Evolutionary conservation across 2,888 invertebrate genomes (phyloP), one percentile per base, ranked within the genome.

Genomic region (Andrena flavipes): DNA sequence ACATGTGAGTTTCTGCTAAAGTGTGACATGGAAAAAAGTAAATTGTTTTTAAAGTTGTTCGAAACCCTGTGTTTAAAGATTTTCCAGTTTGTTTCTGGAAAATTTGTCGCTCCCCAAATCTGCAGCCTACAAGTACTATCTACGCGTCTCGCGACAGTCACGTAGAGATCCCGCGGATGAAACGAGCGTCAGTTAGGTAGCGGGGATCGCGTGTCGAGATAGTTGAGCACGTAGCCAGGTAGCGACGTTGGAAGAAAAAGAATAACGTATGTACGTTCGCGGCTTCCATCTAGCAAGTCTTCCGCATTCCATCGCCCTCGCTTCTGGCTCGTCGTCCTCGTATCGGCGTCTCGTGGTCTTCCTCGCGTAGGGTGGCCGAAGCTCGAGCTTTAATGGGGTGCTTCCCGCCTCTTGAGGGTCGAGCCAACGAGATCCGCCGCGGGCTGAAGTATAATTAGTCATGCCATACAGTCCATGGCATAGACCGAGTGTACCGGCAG

Each of bases 381-480:
- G 86, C 89, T 84, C 74, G 84, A 85, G 90, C 83, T 90, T 91
- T 90, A 91, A 91, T 91, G 89, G 91, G 91, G 88, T 88, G 89
- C 91, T 90, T 89, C 82, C 90, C 87, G 87, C 84, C 89, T 87
- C 89, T 89, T 72, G 79, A 90, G 89, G 82, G 84, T 79, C 84
- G 80, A 72, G 73, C 84, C 88, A 87, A 87, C 86, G 89, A 90
- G 90, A 91, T 87, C 82, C 68, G 89, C 91, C 91, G 85, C 89
- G 77, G 89, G 91, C 90, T 86, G 64, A 86, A 88, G 90, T 90
- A 90, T 91, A 91, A 91, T 91, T 91, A 91, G 91, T 91, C 91
- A 86, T 89, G 89, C 85, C 85, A 84, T 88, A 88, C 84, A 90
- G 85, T 87, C 84, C 78, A 73, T 84, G 85, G 85, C 89, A 84